A percentile compares a stretch with the other conserved stretches of the same genome.
These are phyloP conservation scores for Cebidichthys violaceus DNA, from an alignment of 2,113 vertebrate species.

Conservation along the genomic window DNA sequence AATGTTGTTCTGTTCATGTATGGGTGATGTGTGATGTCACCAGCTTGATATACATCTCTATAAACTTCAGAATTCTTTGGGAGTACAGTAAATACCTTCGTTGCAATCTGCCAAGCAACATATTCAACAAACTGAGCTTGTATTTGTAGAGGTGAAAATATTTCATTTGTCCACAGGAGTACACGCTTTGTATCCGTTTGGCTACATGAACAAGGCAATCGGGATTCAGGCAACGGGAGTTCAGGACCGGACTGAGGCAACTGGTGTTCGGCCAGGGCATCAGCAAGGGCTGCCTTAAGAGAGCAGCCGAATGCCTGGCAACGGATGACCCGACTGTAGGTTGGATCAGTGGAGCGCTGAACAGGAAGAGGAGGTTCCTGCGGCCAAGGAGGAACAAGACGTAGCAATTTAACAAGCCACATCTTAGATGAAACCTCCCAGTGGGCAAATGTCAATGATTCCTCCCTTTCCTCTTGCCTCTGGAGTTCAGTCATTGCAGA, in stretches of 20 bases:
- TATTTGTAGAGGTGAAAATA: background rate
- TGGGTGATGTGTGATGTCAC: background rate
- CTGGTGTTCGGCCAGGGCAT: background rate
- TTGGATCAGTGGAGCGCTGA: background rate
- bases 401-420: background rate
- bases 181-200: constrained; percentile 13
- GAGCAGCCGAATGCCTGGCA: background rate
- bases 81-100: background rate
- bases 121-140: background rate
- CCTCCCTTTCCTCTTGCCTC: background rate
- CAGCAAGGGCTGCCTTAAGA: background rate
- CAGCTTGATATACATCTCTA: background rate
- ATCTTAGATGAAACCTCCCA: background rate
- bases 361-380: background rate
- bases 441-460: background rate
- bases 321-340: background rate
- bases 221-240: background rate
- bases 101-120: background rate
- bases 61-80: background rate
- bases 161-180: background rate
- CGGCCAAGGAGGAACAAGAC: background rate
- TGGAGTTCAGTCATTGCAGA: background rate
- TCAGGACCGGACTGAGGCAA: background rate
- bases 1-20: background rate
- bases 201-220: too few relatives aligned